Conservation (phyloP, 2,888 invertebrate genomes). For the Polyommatus iphigenia region DNA sequence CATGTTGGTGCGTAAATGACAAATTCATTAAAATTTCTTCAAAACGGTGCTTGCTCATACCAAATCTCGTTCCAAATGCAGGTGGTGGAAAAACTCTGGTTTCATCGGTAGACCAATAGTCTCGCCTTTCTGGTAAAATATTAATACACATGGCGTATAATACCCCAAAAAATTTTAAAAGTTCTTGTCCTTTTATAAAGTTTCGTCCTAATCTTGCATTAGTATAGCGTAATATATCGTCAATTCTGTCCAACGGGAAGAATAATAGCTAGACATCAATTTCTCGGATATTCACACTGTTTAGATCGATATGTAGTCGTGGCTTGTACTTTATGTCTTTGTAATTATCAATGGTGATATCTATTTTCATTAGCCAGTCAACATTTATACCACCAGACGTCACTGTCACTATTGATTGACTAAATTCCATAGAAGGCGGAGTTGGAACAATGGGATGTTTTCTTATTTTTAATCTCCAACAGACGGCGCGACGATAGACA, state of each 20-base stretch:
- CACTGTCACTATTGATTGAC: background rate
- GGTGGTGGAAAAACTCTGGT: slow-evolving; percentile 2
- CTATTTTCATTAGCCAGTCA: background rate
- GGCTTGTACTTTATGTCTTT: background rate
- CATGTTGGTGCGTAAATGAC: background rate
- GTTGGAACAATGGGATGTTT: too few relatives aligned
- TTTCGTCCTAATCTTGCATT: slow-evolving; percentile 35
- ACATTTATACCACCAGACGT: background rate
- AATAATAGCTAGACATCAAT: background rate
- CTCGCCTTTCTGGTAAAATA: background rate
- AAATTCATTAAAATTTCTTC: background rate
- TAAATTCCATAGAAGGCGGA: background rate
- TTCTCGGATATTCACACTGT: background rate
- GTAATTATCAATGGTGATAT: background rate
- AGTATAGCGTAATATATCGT: slow-evolving; percentile 6
- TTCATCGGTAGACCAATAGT: background rate
- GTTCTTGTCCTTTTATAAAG: too few relatives aligned
- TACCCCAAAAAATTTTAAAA: too few relatives aligned
- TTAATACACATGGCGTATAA: too few relatives aligned
- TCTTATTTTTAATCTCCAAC: too few relatives aligned
- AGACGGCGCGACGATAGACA: too few relatives aligned
- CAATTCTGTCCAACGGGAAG: background rate
- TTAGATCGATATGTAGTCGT: background rate
- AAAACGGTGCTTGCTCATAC: background rate
- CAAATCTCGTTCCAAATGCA: slow-evolving; percentile 16